These are phyloP conservation scores for Papilio polyxenes DNA, from an alignment of 1,140 invertebrate species.

Conservation along the genomic window DNA sequence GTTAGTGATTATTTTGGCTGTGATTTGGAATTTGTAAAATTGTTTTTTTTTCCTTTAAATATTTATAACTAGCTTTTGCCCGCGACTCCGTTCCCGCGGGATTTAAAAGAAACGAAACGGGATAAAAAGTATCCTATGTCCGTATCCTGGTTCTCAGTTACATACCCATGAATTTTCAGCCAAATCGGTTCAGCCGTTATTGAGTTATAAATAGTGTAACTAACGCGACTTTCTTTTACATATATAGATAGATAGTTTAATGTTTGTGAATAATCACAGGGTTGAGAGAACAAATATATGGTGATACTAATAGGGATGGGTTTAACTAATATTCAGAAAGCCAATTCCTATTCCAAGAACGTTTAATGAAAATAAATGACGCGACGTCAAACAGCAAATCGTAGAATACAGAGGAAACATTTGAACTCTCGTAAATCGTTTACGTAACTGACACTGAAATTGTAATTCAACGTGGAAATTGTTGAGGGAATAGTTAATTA, in stretches of 20 bases:
- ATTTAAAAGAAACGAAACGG: no score
- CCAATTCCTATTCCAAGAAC: neutral
- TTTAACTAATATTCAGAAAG: neutral
- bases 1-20: no score
- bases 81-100: no score
- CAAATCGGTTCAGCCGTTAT: no score
- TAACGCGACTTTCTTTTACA: no score
- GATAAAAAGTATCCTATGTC: no score
- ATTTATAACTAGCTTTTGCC: no score
- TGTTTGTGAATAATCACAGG: neutral
- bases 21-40: no score
- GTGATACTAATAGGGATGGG: neutral
- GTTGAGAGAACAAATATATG: neutral
- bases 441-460: neutral
- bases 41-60: neutral
- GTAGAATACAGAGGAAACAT: neutral
- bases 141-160: no score
- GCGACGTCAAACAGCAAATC: neutral
- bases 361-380: neutral
- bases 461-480: slow-evolving; percentile 22
- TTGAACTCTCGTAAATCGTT: neutral
- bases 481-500: slow-evolving; percentile 33
- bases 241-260: no score
- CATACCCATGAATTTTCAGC: no score
- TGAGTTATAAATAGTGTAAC: no score